Percentiles rank a stretch among this genome's conserved stretches.
Conservation (phyloP, 2,888 invertebrate species). For the Tetrapedia diversipes region DNA sequence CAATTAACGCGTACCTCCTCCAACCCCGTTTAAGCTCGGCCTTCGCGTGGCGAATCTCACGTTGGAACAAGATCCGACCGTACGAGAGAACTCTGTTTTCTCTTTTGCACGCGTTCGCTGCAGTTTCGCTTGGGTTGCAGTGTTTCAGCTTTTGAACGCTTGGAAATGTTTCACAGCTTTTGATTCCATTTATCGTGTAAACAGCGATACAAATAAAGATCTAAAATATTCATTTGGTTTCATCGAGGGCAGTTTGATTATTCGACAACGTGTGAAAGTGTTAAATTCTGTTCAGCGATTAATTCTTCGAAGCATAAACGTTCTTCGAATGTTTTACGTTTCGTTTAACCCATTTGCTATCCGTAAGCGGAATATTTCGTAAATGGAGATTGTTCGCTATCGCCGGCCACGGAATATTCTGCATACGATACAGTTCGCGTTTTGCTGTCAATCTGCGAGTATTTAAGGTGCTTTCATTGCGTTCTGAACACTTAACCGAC, state of each 20-base stretch:
- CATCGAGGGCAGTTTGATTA: slow-evolving; percentile 24
- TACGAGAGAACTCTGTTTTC: slow-evolving; percentile 17
- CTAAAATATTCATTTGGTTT: slow-evolving; percentile 1
- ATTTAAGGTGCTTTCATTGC: no score
- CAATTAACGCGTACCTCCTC: slow-evolving; percentile 21
- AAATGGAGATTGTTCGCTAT: no score
- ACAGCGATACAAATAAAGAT: neutral
- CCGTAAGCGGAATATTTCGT: no score
- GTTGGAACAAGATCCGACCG: slow-evolving; percentile 18
- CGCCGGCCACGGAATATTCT: no score
- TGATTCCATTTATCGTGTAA: slow-evolving; percentile 7
- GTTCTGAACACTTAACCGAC: no score
- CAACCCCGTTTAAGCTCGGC: slow-evolving; percentile 44
- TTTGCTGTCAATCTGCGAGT: no score
- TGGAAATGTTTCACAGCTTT: neutral
- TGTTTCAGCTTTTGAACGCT: neutral
- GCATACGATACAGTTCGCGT: no score
- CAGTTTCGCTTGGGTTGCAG: neutral
- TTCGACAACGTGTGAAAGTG: slow-evolving; percentile 25
- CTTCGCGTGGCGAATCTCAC: slow-evolving; percentile 20
- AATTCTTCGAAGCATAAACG: slow-evolving; percentile 43
- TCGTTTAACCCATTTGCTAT: no score
- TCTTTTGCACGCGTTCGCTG: slow-evolving; percentile 34
- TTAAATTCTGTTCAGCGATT: slow-evolving; percentile 23
- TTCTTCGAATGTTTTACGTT: neutral